A percentile compares a stretch with the other conserved stretches of the same genome.
Evolutionary conservation across 2,113 vertebrate genomes (phyloP).

Genomic region (Pogona vitticeps): DNA sequence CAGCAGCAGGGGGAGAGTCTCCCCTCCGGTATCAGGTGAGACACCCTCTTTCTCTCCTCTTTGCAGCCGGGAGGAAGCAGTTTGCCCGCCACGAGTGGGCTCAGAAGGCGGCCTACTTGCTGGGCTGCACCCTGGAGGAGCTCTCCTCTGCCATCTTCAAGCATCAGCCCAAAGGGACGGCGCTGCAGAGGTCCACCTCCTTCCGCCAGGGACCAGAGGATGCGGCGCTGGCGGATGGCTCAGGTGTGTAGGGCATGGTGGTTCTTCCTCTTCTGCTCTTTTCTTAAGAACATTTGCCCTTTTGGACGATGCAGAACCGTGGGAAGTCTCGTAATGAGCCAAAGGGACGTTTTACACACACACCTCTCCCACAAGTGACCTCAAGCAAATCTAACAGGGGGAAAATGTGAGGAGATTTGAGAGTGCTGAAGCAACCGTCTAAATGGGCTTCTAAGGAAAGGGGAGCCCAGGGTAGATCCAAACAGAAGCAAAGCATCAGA

Average conservation of each 20-base stretch:
- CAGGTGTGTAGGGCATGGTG: slow-evolving; percentile 53
- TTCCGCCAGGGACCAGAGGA: slow-evolving; percentile 89
- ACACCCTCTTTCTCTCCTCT: not conserved
- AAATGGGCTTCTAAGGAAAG: too few relatives aligned
- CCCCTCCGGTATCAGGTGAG: not conserved
- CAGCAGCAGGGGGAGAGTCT: not conserved
- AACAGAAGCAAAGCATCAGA: too few relatives aligned
- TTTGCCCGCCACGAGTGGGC: slow-evolving; percentile 98
- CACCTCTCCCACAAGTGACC: too few relatives aligned
- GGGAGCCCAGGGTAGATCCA: too few relatives aligned
- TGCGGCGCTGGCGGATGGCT: slow-evolving; percentile 53
- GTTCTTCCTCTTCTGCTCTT: too few relatives aligned
- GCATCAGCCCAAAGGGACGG: slow-evolving; percentile 88
- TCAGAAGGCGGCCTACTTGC: slow-evolving; percentile 94
- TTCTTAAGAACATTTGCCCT: too few relatives aligned
- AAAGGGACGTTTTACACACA: too few relatives aligned
- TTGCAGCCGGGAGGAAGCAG: slow-evolving; percentile 75
- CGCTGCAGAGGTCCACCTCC: slow-evolving; percentile 89
- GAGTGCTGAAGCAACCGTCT: too few relatives aligned
- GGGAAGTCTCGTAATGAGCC: too few relatives aligned
- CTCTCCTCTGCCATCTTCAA: slow-evolving; percentile 96
- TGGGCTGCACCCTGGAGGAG: slow-evolving; percentile 91
- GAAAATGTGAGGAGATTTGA: too few relatives aligned
- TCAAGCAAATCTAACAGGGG: too few relatives aligned
- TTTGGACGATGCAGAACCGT: too few relatives aligned